phyloP scores from a whole-genome alignment of 2,797 vertebrate species.

The Acanthiza pusilla region DNA sequence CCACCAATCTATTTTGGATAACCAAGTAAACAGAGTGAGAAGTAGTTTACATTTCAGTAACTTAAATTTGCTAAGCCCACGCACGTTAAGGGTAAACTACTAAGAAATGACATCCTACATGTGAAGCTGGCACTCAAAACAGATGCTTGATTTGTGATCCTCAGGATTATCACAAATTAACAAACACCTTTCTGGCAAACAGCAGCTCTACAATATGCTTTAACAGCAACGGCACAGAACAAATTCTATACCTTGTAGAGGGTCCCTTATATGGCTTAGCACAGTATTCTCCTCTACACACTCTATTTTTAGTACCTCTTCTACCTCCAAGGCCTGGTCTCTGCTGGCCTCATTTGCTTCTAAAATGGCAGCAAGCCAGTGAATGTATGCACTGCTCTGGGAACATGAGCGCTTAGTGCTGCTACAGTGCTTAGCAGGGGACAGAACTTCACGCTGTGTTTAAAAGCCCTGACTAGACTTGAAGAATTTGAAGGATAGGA shows the following conservation, averaged over 20 bases:
- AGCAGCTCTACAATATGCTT: neutral
- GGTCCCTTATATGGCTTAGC: neutral
- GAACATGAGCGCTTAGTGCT: neutral
- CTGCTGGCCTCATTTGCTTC: neutral
- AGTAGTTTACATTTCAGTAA: neutral
- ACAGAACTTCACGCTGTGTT: neutral
- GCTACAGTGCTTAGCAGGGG: neutral
- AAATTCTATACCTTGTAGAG: neutral
- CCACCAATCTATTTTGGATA: neutral
- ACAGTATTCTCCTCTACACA: neutral
- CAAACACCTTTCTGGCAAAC: neutral
- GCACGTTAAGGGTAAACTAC: neutral
- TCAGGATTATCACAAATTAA: neutral
- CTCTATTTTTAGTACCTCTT: slow-evolving; percentile 1
- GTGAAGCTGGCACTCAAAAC: neutral
- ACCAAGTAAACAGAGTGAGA: neutral
- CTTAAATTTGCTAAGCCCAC: neutral
- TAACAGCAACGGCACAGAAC: neutral
- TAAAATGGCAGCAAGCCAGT: neutral
- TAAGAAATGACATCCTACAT: neutral
- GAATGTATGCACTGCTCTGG: neutral
- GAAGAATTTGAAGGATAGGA: neutral
- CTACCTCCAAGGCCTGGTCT: neutral
- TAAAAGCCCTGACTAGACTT: neutral
- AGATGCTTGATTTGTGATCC: neutral